Evolutionary conservation across 2,113 vertebrate genomes (phyloP).

Genomic region (Micronycteris hirsuta): DNA sequence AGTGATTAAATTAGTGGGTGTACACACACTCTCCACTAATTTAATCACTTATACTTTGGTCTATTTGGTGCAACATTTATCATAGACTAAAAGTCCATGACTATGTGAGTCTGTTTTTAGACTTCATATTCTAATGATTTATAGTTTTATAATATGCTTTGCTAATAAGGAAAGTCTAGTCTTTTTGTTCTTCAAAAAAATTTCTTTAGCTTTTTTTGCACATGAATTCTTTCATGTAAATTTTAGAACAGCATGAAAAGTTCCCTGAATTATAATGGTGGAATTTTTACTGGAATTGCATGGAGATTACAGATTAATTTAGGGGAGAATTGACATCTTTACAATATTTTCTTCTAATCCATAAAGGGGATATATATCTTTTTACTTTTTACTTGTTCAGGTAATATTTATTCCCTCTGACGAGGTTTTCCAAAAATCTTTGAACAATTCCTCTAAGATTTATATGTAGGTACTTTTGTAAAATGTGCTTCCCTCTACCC

Average conservation of each 20-base stretch:
- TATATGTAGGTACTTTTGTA: not conserved
- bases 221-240: not conserved
- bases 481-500: not conserved
- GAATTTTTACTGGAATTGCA: not conserved
- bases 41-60: not conserved
- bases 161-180: not conserved
- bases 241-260: constrained; percentile 2
- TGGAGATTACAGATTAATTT: constrained; percentile 25
- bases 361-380: not conserved
- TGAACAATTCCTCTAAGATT: not conserved
- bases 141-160: not conserved
- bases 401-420: not conserved
- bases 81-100: not conserved
- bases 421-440: not conserved
- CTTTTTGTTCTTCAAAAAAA: constrained; percentile 13
- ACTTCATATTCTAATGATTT: not conserved
- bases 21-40: too few species aligned
- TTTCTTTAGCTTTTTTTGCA: not conserved
- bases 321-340: not conserved
- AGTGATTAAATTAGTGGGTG: too few species aligned
- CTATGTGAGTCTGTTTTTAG: not conserved
- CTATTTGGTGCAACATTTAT: not conserved
- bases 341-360: not conserved
- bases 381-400: not conserved
- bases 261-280: not conserved